Percentiles rank a stretch among this genome's conserved stretches.
These are phyloP conservation scores for Elmis aenea DNA, from an alignment of 2,888 invertebrate species.

Conservation along the genomic window DNA sequence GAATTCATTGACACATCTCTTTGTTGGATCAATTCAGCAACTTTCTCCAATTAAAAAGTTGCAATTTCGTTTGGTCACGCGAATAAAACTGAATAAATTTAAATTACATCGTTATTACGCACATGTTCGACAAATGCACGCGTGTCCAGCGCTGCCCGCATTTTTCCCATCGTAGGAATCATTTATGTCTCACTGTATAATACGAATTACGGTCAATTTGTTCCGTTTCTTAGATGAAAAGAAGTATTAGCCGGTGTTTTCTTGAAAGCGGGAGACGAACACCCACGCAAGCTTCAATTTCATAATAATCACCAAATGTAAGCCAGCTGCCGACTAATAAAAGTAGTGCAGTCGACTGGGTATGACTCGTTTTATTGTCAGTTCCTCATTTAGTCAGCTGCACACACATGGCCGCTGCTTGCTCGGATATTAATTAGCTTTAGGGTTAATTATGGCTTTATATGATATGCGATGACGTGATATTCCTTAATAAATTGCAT, in stretches of 20 bases:
- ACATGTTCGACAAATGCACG: too few relatives aligned
- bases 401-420: slow-evolving; percentile 32
- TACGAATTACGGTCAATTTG: slow-evolving; percentile 7
- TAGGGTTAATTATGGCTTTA: slow-evolving; percentile 29
- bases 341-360: slow-evolving; percentile 29
- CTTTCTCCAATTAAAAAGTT: too few relatives aligned
- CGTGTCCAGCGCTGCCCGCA: too few relatives aligned
- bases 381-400: slow-evolving; percentile 34
- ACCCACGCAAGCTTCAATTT: slow-evolving; percentile 18
- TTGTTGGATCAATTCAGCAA: too few relatives aligned
- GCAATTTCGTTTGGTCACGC: too few relatives aligned
- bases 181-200: too few relatives aligned
- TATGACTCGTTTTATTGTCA: slow-evolving; percentile 33
- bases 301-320: slow-evolving; percentile 23
- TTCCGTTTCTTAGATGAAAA: slow-evolving; percentile 10
- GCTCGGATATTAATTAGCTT: slow-evolving; percentile 33
- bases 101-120: too few relatives aligned
- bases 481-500: slow-evolving; percentile 18
- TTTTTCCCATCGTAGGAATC: too few relatives aligned
- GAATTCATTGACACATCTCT: too few relatives aligned
- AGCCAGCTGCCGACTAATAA: slow-evolving; percentile 29
- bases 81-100: too few relatives aligned
- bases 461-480: slow-evolving; percentile 25
- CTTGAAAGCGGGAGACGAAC: slow-evolving; percentile 12
- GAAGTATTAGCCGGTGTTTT: slow-evolving; percentile 11